Percentiles rank a stretch among this genome's conserved stretches.
Evolutionary conservation across 2,888 invertebrate species (phyloP).

Genomic region (Drosophila melanosoma): DNA sequence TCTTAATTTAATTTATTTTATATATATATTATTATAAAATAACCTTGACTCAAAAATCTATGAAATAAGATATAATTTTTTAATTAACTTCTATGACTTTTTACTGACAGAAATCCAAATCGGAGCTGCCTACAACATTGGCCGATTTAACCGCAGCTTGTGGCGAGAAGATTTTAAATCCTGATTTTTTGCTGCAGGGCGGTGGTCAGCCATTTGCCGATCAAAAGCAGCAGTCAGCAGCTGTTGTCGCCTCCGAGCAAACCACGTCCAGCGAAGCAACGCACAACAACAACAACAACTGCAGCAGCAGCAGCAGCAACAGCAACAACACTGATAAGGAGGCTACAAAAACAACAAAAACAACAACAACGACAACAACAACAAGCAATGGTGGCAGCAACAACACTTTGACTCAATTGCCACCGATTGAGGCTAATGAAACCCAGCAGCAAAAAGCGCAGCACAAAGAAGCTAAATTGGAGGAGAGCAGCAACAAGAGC

Average conservation of each 20-base stretch:
- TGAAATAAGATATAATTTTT: background rate
- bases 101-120: conserved; percentile 61
- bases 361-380: conserved; percentile 45
- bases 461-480: conserved; percentile 72
- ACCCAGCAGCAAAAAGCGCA: conserved; percentile 34
- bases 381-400: conserved; percentile 48
- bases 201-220: conserved; percentile 89
- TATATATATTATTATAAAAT: no score
- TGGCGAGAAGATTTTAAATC: conserved; percentile 91
- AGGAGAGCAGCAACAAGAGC: conserved; percentile 35
- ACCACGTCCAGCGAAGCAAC: conserved; percentile 28
- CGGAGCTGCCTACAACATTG: conserved; percentile 87
- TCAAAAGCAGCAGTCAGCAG: conserved; percentile 66
- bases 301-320: conserved; percentile 40
- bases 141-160: conserved; percentile 92
- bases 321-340: conserved; percentile 63
- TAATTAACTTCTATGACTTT: background rate
- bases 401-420: conserved; percentile 35
- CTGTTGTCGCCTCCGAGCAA: conserved; percentile 15
- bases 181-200: conserved; percentile 91
- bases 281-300: conserved; percentile 43
- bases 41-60: no score
- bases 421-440: conserved; percentile 48
- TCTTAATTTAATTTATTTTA: background rate
- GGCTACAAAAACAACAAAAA: conserved; percentile 49